Base-by-base conservation (phyloP, 1,140 invertebrate species). In the Panonychus citri region DNA sequence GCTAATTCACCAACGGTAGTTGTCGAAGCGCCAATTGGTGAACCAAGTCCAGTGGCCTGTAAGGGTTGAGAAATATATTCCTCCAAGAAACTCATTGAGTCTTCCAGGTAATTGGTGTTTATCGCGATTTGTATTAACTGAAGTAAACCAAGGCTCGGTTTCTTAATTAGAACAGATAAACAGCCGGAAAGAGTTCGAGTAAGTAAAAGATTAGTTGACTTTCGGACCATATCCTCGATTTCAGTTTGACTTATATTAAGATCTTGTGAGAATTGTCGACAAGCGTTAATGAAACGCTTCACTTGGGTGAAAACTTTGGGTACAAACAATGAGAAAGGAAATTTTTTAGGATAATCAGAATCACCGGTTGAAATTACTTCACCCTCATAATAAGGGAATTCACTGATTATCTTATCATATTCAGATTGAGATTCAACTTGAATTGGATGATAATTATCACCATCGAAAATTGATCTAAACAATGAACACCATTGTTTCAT, bases 241-340 rank as follows among this genome's bases (percentile, higher is more conserved):
- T 95, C 85, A n/a, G 80, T 81, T 61, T 83, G 81, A 59, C 80
- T 81, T 62, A 55, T 73, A 68, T 93, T 89, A 24, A 97, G 70
- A 66, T 95, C 90, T 66, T 93, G 86, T 2, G 87, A 90, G 72
- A 96, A 98, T 70, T 96, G 91, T 49, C 94, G 74, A 71, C 90
- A 97, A 34, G 88, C 88, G 70, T 85, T 83, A 65, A 97, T 90
- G 68, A 95, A 98, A 67, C 93, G 84, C 69, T 96, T 96, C 3
- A 96, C 88, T 75, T 96, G 85, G 58, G 82, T 81, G 71, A 94
- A 98, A 0, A 98, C 85, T 67, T 84, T 85, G 1, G 91, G 91
- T 3, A 97, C 93, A 79, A 96, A 89, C 17, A 79, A 76, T 2
- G 91, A 96, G 69, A 96, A 97, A 13, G 91, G 91, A 71, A 98